phyloP scores from a whole-genome alignment of 2,113 vertebrate genomes.

The Candoia aspera region DNA sequence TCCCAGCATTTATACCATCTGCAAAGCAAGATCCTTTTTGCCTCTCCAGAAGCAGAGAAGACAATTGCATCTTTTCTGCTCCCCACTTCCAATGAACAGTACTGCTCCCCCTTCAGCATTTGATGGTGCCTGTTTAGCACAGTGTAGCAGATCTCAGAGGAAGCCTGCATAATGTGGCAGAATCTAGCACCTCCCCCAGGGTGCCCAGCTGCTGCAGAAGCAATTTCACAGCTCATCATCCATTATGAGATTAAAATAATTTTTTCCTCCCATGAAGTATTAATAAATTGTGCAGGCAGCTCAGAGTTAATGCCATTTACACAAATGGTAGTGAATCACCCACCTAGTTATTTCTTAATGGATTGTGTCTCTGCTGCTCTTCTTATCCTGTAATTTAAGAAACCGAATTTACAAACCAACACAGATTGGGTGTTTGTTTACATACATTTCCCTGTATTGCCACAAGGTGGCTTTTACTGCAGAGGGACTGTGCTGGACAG shows the following conservation, averaged over 20 bases:
- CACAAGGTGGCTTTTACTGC: constrained; percentile 34
- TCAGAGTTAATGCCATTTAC: constrained; percentile 62
- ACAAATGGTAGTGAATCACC: constrained; percentile 66
- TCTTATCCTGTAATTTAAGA: constrained; percentile 60
- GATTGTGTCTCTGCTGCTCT: constrained; percentile 57
- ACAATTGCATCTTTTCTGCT: neutral
- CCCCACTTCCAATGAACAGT: neutral
- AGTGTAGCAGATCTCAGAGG: constrained; percentile 53
- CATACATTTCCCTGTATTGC: constrained; percentile 6
- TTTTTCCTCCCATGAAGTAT: constrained; percentile 66
- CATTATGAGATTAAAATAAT: constrained; percentile 68
- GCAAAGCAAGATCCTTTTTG: neutral
- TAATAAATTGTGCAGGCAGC: constrained; percentile 68
- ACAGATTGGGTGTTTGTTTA: constrained; percentile 45
- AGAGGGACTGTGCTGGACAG: constrained; percentile 12
- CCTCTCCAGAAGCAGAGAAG: neutral
- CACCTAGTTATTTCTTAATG: constrained; percentile 69
- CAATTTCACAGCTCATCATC: constrained; percentile 72
- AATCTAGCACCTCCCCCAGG: constrained; percentile 70
- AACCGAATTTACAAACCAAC: constrained; percentile 56
- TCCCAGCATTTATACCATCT: neutral
- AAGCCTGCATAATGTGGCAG: constrained; percentile 64
- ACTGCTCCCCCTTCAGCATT: neutral
- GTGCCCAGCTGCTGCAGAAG: constrained; percentile 66
- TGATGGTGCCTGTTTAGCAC: constrained; percentile 59